Evolutionary conservation across 2,797 vertebrate species (phyloP).

Genomic region (Lemur catta): DNA sequence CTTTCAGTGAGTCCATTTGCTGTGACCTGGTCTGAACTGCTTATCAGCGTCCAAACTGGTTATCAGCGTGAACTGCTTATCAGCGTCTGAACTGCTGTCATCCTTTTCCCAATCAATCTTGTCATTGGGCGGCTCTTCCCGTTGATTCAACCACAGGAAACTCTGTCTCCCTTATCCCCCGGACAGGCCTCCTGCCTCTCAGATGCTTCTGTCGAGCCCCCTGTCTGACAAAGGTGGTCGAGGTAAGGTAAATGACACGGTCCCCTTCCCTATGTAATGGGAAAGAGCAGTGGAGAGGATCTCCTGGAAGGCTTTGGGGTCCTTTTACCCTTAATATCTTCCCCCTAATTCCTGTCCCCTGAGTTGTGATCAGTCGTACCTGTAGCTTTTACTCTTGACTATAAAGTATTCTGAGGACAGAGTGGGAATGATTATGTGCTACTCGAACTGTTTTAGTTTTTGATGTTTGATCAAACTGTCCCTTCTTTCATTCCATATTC

Average conservation of each 20-base stretch:
- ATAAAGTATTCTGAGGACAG: neutral
- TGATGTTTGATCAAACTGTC: neutral
- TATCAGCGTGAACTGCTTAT: constrained; percentile 69
- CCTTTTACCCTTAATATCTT: neutral
- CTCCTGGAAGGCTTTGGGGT: neutral
- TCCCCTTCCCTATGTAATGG: fast-evolving
- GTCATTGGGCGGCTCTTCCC: constrained; percentile 70
- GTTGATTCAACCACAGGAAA: constrained; percentile 29
- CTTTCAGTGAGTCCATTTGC: constrained; percentile 1
- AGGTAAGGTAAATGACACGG: constrained; percentile 37
- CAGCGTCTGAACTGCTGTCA: constrained; percentile 64
- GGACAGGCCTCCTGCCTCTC: neutral
- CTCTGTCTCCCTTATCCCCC: neutral
- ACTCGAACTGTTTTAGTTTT: neutral
- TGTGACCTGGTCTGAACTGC: constrained; percentile 69
- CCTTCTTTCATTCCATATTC: neutral
- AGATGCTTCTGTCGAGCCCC: neutral
- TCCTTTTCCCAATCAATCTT: constrained; percentile 70
- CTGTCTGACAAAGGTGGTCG: neutral
- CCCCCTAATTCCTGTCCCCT: neutral
- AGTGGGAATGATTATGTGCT: neutral
- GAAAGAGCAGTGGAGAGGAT: neutral
- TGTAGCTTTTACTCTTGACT: neutral
- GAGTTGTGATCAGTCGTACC: neutral
- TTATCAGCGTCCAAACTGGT: too few relatives aligned